Conservation (phyloP, 2,113 vertebrate genomes). For the Rhinichthys klamathensis region DNA sequence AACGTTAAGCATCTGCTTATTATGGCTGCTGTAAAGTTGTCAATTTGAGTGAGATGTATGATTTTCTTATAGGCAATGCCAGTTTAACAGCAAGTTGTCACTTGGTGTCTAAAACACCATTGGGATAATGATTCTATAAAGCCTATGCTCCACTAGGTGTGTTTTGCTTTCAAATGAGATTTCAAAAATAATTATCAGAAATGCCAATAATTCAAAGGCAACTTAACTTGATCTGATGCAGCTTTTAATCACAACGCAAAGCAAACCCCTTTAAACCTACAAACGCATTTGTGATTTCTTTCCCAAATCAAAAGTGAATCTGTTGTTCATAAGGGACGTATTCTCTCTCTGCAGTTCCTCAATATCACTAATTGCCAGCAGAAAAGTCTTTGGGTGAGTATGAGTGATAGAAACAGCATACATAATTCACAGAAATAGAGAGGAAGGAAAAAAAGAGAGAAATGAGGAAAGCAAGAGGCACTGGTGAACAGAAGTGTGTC, state of each 20-base stretch:
- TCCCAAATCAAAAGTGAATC: conserved; percentile 18
- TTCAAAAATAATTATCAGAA: not conserved
- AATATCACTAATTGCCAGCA: conserved; percentile 54
- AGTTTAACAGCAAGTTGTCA: conserved; percentile 27
- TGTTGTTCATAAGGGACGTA: conserved; percentile 37
- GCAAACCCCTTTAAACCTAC: conserved; percentile 25
- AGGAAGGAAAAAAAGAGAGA: conserved; percentile 44
- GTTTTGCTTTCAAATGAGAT: not conserved
- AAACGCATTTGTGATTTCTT: conserved; percentile 11
- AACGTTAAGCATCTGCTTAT: not conserved
- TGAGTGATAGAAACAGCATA: conserved; percentile 56
- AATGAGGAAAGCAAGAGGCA: conserved; percentile 25
- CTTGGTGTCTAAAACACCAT: conserved; percentile 9
- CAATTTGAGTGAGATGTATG: not conserved
- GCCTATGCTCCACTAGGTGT: not conserved
- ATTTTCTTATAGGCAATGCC: conserved; percentile 24
- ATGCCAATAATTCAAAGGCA: not conserved
- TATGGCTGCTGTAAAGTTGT: not conserved
- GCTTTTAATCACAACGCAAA: not conserved
- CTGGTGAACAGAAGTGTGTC: conserved; percentile 47
- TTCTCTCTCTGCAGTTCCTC: conserved; percentile 44
- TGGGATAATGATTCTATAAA: not conserved
- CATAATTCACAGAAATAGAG: conserved; percentile 55
- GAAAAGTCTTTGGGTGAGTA: conserved; percentile 45
- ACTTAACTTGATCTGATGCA: not conserved